A percentile compares a stretch with the other conserved stretches of the same genome.
Conservation (phyloP, 2,797 vertebrate genomes). For the Huso huso region DNA sequence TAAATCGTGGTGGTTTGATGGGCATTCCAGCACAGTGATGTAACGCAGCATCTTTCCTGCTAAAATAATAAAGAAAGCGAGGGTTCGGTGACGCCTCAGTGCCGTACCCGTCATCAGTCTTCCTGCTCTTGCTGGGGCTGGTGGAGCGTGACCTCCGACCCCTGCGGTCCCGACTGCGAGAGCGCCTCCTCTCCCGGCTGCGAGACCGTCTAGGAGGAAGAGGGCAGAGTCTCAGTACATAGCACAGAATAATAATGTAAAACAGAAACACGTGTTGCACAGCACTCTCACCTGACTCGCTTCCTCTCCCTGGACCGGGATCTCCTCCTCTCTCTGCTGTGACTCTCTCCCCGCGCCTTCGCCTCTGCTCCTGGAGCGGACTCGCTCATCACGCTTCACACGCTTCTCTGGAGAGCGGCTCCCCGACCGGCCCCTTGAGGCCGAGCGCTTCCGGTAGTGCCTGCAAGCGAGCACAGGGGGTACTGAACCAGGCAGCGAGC, state of each 20-base stretch:
- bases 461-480: slow-evolving; percentile 37
- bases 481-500: no score
- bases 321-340: slow-evolving; percentile 81
- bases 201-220: slow-evolving; percentile 54
- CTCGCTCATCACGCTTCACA: slow-evolving; percentile 77
- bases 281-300: slow-evolving; percentile 62
- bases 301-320: slow-evolving; percentile 90
- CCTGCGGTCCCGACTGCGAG: slow-evolving; percentile 69
- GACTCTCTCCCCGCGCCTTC: slow-evolving; percentile 77
- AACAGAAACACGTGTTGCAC: background rate
- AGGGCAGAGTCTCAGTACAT: background rate
- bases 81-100: no score
- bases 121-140: slow-evolving; percentile 79
- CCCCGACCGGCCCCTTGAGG: slow-evolving; percentile 81
- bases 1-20: no score
- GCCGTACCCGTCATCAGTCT: slow-evolving; percentile 73
- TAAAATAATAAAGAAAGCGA: background rate
- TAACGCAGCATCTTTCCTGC: background rate
- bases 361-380: slow-evolving; percentile 62
- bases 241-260: background rate
- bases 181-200: slow-evolving; percentile 82
- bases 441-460: slow-evolving; percentile 89
- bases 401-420: slow-evolving; percentile 93
- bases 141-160: slow-evolving; percentile 73
- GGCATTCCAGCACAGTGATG: no score